phyloP scores from a whole-genome alignment of 2,888 invertebrate genomes.

The Trichogramma dendrolimi region DNA sequence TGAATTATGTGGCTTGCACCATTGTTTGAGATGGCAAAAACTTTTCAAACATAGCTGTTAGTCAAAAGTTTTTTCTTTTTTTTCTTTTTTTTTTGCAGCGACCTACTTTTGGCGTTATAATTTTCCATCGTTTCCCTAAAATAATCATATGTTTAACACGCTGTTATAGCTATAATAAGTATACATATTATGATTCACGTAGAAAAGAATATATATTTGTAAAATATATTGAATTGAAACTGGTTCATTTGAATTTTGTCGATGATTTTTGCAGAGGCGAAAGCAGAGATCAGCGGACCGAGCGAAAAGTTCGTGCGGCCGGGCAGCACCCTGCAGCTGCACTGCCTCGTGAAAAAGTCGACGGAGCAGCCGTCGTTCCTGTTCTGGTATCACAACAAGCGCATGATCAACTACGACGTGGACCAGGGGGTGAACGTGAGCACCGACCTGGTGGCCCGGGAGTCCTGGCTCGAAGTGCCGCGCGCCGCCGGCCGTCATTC shows the following conservation, averaged over 20 bases:
- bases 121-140: background rate
- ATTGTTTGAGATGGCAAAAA: too few relatives aligned
- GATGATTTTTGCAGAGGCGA: constrained; percentile 65
- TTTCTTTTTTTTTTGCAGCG: too few relatives aligned
- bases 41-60: too few relatives aligned
- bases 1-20: too few relatives aligned
- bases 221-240: background rate
- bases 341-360: constrained; percentile 78
- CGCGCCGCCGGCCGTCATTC: constrained; percentile 68
- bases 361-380: constrained; percentile 81
- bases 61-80: too few relatives aligned
- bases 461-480: constrained; percentile 63
- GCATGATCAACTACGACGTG: constrained; percentile 88
- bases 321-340: constrained; percentile 72
- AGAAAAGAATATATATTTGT: background rate
- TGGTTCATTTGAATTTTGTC: background rate
- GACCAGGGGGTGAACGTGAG: constrained; percentile 84
- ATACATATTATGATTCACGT: background rate
- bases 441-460: constrained; percentile 69
- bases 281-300: constrained; percentile 81
- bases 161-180: background rate
- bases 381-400: constrained; percentile 76
- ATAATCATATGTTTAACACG: background rate
- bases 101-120: background rate
- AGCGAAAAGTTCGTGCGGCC: constrained; percentile 83